Conservation (phyloP, 2,888 invertebrate genomes). For the Pinctada fucata region DNA sequence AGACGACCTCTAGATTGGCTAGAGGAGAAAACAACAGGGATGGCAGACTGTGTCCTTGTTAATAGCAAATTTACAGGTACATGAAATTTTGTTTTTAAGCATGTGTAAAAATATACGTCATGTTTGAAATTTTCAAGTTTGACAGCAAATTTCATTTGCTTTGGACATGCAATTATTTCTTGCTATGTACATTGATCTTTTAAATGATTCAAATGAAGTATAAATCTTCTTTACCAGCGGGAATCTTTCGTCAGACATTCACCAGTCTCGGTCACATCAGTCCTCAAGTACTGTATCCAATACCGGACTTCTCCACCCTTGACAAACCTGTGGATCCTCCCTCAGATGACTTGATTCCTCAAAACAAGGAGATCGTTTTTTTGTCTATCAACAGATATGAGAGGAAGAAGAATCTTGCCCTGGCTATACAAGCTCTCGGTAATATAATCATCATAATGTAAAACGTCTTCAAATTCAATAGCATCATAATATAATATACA, state of each 20-base stretch:
- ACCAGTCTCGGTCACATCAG: slow-evolving; percentile 81
- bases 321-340: slow-evolving; percentile 60
- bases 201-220: too few species aligned
- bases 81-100: neutral
- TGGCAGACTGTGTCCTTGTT: slow-evolving; percentile 93
- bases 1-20: slow-evolving; percentile 92
- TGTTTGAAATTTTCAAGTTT: too few species aligned
- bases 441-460: slow-evolving; percentile 63
- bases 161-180: too few species aligned
- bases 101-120: too few species aligned
- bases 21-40: slow-evolving; percentile 90
- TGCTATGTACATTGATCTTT: too few species aligned
- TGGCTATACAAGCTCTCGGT: slow-evolving; percentile 90
- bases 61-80: slow-evolving; percentile 95
- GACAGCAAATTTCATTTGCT: too few species aligned
- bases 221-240: slow-evolving; percentile 77
- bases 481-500: too few species aligned
- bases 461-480: too few species aligned
- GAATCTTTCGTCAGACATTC: slow-evolving; percentile 91
- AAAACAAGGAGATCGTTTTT: slow-evolving; percentile 80
- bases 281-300: slow-evolving; percentile 94
- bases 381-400: slow-evolving; percentile 98
- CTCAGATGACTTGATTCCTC: slow-evolving; percentile 65
- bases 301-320: slow-evolving; percentile 84
- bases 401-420: slow-evolving; percentile 93